These are phyloP conservation scores for Cantharis flavilabris DNA, from an alignment of 2,888 invertebrate species.

Conservation along the genomic window DNA sequence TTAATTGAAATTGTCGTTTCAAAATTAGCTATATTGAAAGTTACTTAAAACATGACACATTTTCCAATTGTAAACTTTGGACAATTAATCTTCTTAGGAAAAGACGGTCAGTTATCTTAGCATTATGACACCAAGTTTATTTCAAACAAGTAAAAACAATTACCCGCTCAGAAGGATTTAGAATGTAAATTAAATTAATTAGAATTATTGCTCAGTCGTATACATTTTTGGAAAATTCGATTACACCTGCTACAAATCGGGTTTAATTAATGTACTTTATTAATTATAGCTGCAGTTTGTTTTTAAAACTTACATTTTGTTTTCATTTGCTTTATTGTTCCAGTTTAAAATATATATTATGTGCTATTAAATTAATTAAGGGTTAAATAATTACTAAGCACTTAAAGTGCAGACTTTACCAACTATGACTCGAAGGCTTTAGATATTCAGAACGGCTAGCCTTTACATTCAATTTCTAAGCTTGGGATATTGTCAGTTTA, in stretches of 20 bases:
- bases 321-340: neutral
- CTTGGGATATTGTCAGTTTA: too few species aligned
- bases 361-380: neutral
- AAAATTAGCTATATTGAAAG: neutral
- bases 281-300: constrained; percentile 13
- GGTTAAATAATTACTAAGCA: neutral
- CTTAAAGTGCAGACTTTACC: neutral
- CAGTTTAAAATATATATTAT: neutral
- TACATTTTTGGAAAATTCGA: constrained; percentile 5
- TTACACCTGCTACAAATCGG: constrained; percentile 21
- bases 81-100: neutral
- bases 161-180: neutral
- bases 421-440: too few species aligned
- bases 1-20: neutral
- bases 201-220: neutral
- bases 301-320: neutral
- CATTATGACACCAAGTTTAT: neutral
- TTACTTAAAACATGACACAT: neutral
- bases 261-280: constrained; percentile 22
- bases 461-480: too few species aligned
- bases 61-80: neutral
- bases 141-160: neutral
- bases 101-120: neutral
- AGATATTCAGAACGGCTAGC: too few species aligned
- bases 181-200: neutral